These are phyloP conservation scores for Euzetes globulus DNA, from an alignment of 2,888 invertebrate genomes.

Conservation along the genomic window DNA sequence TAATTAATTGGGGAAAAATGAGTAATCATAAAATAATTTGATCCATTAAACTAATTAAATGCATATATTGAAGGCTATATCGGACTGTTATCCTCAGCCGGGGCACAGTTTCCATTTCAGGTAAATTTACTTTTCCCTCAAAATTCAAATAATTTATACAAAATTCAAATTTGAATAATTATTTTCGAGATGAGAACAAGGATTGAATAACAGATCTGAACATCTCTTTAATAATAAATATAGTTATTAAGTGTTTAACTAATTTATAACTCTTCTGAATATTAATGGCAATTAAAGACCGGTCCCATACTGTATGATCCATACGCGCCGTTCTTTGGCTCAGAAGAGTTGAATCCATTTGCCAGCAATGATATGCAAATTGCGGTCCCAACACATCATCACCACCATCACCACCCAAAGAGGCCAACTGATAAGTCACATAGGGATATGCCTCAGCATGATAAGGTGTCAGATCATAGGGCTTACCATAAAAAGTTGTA, in stretches of 20 bases:
- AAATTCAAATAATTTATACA: too few relatives aligned
- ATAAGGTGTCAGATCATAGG: background rate
- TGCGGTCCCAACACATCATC: background rate
- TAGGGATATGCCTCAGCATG: background rate
- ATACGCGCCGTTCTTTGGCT: background rate
- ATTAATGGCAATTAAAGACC: background rate
- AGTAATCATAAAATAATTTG: background rate
- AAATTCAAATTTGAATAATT: background rate
- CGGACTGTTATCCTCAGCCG: background rate
- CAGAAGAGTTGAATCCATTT: constrained; percentile 1
- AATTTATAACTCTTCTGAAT: background rate
- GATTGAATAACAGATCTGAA: background rate
- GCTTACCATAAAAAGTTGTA: background rate
- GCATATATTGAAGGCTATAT: background rate
- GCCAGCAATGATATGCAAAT: constrained; percentile 1
- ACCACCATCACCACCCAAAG: background rate
- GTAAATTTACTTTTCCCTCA: background rate
- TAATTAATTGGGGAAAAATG: background rate
- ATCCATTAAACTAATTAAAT: background rate
- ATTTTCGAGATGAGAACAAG: background rate
- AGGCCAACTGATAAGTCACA: background rate
- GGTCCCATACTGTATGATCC: constrained; percentile 2
- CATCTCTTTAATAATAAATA: too few relatives aligned
- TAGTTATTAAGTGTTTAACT: too few relatives aligned
- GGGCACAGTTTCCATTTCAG: constrained; percentile 12